phyloP scores from a whole-genome alignment of 2,113 vertebrate genomes.

The Notarius lentiginosus region DNA sequence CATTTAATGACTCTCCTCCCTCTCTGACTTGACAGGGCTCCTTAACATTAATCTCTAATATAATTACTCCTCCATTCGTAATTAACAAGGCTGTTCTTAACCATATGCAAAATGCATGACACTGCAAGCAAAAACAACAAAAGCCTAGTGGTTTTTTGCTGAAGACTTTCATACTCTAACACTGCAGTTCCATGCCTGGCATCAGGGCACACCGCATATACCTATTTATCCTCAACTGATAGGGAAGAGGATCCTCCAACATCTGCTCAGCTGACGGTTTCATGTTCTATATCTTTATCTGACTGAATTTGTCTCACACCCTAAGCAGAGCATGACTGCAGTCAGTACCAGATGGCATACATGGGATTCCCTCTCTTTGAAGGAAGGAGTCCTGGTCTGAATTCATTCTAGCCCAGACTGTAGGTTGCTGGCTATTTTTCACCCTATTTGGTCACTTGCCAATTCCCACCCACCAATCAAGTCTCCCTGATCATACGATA shows the following conservation, averaged over 20 bases:
- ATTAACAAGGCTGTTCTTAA: conserved; percentile 26
- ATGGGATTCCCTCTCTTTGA: not conserved
- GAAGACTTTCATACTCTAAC: not conserved
- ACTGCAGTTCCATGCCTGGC: not conserved
- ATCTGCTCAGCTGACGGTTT: conserved; percentile 1
- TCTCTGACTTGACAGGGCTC: not conserved
- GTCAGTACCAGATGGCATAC: not conserved
- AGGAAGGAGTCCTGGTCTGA: not conserved
- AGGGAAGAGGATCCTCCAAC: not conserved
- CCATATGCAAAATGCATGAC: not conserved
- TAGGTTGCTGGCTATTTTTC: not conserved
- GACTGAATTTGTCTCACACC: not conserved
- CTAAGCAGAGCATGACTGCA: not conserved
- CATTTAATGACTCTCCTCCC: not conserved
- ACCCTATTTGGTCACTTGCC: not conserved
- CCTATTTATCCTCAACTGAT: not conserved
- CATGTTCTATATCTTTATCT: not conserved
- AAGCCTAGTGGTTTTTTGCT: not conserved
- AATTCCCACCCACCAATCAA: not conserved
- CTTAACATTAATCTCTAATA: conserved; percentile 13
- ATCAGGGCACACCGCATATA: not conserved
- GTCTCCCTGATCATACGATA: not conserved
- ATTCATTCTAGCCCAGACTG: not conserved
- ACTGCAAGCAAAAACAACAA: not conserved
- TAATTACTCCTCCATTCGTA: conserved; percentile 12